Evolutionary conservation across 1,140 invertebrate species (phyloP), one percentile per base, ranked within the genome.

Genomic region (Plutomurus gul): DNA sequence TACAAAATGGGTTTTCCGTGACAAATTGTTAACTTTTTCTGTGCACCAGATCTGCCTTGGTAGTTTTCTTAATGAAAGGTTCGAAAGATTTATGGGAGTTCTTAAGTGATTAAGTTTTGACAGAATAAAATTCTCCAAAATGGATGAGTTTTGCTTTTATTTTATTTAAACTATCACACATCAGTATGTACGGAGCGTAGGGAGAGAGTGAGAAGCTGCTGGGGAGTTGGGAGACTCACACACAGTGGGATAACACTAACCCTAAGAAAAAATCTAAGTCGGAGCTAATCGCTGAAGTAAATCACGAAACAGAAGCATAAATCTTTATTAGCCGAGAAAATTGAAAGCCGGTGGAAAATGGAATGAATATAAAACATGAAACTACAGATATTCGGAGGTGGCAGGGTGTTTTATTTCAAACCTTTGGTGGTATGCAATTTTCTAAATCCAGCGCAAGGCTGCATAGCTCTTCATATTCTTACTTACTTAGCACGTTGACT

Each of bases 261-360:
- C 30, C 13, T 30, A 43, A 72, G 70, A 72, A 43, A 72, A 72
- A 72, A 39, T 40, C 36, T 72, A 40, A 40, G 39, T 20, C 39
- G 37, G 43, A 74, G 39, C 72, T 74, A 74, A 74, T 74, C 40
- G 22, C 27, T 25, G 33, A 74, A 74, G 72, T 74, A 74, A 74
- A 74, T 74, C 72, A 74, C 72, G 72, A 74, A 74, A 46, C 40
- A 74, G 46, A 30, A 49, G 72, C 72, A 74, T 74, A 74, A 74
- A 74, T 74, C 72, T 74, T 47, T 74, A 74, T 74, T 74, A 74
- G 36, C 46, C 20, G 39, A 33, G 72, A 74, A 74, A 74, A 74
- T 74, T 49, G 72, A 74, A 74, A 74, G 43, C 40, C 46, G 36
- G 70, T 72, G 70, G 36, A 46, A 39, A 71, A 72, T 40, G 70